A percentile compares a stretch with the other conserved stretches of the same genome.
Conservation (phyloP, 2,797 vertebrate species). For the Catharus ustulatus region DNA sequence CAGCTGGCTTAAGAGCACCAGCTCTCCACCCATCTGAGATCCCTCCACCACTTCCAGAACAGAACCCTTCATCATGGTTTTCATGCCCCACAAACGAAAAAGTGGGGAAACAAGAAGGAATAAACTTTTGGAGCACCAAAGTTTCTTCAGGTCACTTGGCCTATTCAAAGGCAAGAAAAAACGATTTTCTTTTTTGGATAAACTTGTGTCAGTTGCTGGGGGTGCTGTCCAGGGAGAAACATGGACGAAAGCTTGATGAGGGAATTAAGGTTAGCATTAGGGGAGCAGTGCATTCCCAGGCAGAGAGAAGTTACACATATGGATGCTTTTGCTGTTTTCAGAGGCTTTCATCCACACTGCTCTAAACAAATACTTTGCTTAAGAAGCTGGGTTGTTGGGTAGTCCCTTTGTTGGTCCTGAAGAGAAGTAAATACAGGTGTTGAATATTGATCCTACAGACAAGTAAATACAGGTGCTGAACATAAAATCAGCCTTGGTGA, state of each 20-base stretch:
- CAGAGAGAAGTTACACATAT: not conserved
- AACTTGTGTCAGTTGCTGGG: not conserved
- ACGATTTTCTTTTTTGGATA: not conserved
- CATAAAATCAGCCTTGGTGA: not conserved
- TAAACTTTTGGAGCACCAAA: not conserved
- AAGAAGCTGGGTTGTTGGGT: not conserved
- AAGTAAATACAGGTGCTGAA: not conserved
- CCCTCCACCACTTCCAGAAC: accelerated
- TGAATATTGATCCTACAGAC: not conserved
- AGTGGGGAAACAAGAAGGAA: accelerated
- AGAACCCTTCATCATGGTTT: not conserved
- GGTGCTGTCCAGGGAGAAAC: not conserved
- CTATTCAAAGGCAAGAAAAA: not conserved
- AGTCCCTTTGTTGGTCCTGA: not conserved
- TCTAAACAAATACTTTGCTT: not conserved
- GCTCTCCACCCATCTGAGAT: not conserved
- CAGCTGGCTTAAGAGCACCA: not conserved
- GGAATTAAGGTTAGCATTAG: not conserved
- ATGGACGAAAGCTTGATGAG: not conserved
- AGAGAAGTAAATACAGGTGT: not conserved
- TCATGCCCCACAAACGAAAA: not conserved
- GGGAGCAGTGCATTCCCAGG: not conserved
- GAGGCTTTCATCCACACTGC: not conserved
- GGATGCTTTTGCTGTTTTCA: not conserved
- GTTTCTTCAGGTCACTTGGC: not conserved